Conservation (phyloP, 37 sponge, comb jelly and placozoan species). For the Chondrilla cf. caribensis region DNA sequence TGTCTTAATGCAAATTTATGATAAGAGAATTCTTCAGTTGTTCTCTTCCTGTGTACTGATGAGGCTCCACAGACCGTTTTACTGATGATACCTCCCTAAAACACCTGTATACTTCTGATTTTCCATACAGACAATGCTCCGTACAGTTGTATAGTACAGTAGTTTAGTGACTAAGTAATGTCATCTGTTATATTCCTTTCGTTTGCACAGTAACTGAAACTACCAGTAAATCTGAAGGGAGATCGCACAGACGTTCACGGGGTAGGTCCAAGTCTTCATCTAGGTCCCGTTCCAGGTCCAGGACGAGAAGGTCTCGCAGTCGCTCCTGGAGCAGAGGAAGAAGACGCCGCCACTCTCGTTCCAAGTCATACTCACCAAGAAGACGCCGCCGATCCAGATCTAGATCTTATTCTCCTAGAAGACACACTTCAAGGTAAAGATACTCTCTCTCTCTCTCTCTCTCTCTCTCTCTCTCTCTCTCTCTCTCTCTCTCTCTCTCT, state of each 20-base stretch:
- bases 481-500: constrained; percentile 26
- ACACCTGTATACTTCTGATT: too few species aligned
- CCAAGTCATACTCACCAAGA: constrained; percentile 28
- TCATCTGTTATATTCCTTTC: too few species aligned
- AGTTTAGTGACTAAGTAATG: too few species aligned
- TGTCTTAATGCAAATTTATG: too few species aligned
- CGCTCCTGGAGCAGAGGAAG: constrained; percentile 34
- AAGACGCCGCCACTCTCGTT: constrained; percentile 2
- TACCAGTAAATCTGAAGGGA: too few species aligned
- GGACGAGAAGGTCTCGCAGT: neutral
- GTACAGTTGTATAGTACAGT: too few species aligned
- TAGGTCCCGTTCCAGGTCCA: constrained; percentile 20
- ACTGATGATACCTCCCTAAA: too few species aligned
- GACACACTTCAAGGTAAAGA: neutral
- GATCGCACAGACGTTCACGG: neutral
- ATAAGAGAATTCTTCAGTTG: too few species aligned
- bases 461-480: constrained; percentile 30
- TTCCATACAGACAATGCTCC: too few species aligned
- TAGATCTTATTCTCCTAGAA: constrained; percentile 22
- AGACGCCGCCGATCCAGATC: constrained; percentile 21
- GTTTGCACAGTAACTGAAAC: too few species aligned
- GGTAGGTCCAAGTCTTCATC: constrained; percentile 4
- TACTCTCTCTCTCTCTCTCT: neutral
- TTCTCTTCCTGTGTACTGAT: too few species aligned
- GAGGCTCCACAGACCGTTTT: too few species aligned